phyloP scores from a whole-genome alignment of 2,888 invertebrate species.

The Leucophenga montana region DNA sequence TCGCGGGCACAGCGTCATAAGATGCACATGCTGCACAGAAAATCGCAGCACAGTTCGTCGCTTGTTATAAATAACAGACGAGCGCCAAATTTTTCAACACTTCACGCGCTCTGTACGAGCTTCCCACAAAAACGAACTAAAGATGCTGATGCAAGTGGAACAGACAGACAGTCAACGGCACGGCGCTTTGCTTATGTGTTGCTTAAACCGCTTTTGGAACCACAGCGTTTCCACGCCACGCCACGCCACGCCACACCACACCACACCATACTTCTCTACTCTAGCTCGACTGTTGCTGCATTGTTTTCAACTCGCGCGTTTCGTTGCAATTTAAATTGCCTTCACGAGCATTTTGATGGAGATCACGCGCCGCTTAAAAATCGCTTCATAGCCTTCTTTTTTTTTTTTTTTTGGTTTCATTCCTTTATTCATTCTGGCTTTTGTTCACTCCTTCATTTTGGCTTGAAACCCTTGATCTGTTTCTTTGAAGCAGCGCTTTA shows the following conservation, averaged over 20 bases:
- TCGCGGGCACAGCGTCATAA: too few relatives aligned
- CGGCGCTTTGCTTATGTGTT: background rate
- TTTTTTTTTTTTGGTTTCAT: slow-evolving; percentile 27
- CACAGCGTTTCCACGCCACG: too few relatives aligned
- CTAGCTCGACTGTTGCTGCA: background rate
- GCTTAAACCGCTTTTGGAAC: background rate
- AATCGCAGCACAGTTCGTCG: too few relatives aligned
- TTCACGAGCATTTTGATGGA: slow-evolving; percentile 68
- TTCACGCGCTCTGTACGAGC: background rate
- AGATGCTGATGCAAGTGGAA: too few relatives aligned
- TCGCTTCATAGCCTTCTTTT: slow-evolving; percentile 52
- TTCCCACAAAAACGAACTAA: too few relatives aligned
- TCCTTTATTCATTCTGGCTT: slow-evolving; percentile 49
- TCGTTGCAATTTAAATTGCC: slow-evolving; percentile 67
- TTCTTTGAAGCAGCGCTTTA: slow-evolving; percentile 32
- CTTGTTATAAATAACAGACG: background rate
- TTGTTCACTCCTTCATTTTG: slow-evolving; percentile 33
- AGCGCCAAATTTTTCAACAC: slow-evolving; percentile 27
- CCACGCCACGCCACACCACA: too few relatives aligned
- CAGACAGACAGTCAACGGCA: too few relatives aligned
- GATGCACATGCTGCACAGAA: too few relatives aligned
- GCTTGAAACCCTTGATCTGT: slow-evolving; percentile 8
- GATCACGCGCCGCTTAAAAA: slow-evolving; percentile 66
- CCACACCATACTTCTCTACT: background rate
- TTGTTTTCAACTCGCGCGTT: slow-evolving; percentile 6